Conservation (phyloP, 2,888 invertebrate genomes). For the Archips crataeganus region DNA sequence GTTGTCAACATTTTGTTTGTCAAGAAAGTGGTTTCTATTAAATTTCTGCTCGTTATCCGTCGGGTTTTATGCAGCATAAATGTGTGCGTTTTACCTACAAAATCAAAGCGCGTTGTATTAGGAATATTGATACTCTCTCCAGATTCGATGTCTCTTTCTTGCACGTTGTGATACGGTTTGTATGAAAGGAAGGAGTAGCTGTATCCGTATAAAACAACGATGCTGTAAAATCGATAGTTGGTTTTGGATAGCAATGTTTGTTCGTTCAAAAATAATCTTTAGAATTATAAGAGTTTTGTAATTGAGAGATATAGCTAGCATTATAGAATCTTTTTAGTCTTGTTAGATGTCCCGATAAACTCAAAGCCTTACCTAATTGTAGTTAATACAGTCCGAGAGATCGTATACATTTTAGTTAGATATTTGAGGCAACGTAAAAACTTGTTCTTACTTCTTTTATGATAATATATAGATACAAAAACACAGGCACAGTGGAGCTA, state of each 20-base stretch:
- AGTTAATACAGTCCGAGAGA: not conserved
- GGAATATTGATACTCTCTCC: not conserved
- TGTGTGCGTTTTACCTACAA: not conserved
- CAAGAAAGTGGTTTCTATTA: not conserved
- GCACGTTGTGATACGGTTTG: not conserved
- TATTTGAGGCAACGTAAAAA: too few species aligned
- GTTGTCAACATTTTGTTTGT: not conserved
- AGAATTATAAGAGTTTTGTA: not conserved
- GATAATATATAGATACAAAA: too few species aligned
- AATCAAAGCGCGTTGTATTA: not conserved
- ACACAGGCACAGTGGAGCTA: too few species aligned
- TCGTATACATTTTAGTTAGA: too few species aligned
- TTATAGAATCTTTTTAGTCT: conserved; percentile 4
- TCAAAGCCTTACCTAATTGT: conserved; percentile 15
- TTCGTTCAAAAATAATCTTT: not conserved
- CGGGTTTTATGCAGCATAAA: not conserved
- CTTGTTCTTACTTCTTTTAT: too few species aligned
- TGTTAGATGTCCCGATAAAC: conserved; percentile 7
- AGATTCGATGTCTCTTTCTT: not conserved
- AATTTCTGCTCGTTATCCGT: not conserved
- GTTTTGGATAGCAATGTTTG: conserved; percentile 1
- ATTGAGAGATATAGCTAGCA: not conserved
- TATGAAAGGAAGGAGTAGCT: not conserved
- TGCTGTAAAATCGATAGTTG: not conserved
- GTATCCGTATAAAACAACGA: too few species aligned